Base-by-base conservation (phyloP, 1,140 invertebrate species). In the Trichonephila clavata region DNA sequence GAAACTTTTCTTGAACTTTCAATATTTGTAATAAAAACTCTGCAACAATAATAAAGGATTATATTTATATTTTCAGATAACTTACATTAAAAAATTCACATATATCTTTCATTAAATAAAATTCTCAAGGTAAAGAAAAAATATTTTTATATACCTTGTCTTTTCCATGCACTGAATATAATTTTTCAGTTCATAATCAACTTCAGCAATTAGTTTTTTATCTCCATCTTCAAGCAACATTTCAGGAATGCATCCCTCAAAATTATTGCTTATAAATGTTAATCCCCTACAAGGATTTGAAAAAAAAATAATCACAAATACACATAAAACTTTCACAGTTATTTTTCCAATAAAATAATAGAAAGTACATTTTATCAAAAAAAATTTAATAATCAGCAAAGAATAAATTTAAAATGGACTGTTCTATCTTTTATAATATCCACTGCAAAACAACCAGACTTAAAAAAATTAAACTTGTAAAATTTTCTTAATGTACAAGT, bases 201-300 rank as follows among this genome's bases (percentile, higher is more conserved):
- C 97, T 8, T 97, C 95, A 0, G 97, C 98, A 84, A 99, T 95
- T 13, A 99, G 95, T 60, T 97, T 96, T 39, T 97, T 96, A 95
- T 99, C 99, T 6, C 97, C 97, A 10, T 95, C 96, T 0, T 95
- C 96, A 0, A 98, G 95, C 7, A 96, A 95, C 95, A 99, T 97
- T 10, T 96, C 95, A 2, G 99, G 98, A 93, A 99, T 96, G 0
- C 95, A 96, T 4, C 97, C 97, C 43, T 97, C 96, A 96, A 98
- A 99, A 95, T 97, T 98, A 95, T 98, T 99, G 88, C 97, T 97
- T 83, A 98, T 97, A 96, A 99, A 99, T 93, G 97, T 97, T 59
- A 99, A 95, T 32, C 98, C 98, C 95, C 98, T 98, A 95, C 94
- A 96, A 27, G 93, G 24, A 27, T 27, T 84, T 68, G 7, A 39